Evolutionary conservation across 2,888 invertebrate genomes (phyloP).

Genomic region (Euplagia quadripunctaria): DNA sequence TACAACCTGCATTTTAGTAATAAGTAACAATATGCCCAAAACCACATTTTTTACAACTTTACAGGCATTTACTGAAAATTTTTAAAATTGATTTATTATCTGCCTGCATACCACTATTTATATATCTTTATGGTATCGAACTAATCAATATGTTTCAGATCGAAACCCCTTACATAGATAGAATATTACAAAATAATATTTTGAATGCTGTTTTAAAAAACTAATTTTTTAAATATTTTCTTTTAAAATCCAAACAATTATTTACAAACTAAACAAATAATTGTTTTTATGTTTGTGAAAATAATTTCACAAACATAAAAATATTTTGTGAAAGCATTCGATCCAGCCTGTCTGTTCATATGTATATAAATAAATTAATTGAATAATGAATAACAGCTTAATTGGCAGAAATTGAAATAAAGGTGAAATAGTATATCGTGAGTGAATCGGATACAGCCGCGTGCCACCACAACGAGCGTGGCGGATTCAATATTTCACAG

Average conservation of each 20-base stretch:
- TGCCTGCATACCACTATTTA: background rate
- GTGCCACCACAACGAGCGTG: slow-evolving; percentile 75
- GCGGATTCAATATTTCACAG: slow-evolving; percentile 82
- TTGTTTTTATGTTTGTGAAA: too few species aligned
- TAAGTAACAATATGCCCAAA: background rate
- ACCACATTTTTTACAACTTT: background rate
- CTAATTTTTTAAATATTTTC: background rate
- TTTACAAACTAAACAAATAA: background rate
- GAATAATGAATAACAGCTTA: slow-evolving; percentile 31
- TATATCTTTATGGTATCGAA: background rate
- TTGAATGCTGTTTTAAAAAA: background rate
- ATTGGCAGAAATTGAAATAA: slow-evolving; percentile 49
- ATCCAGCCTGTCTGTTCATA: background rate
- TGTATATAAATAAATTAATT: slow-evolving; percentile 11
- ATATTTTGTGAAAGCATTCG: background rate
- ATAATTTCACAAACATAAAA: background rate
- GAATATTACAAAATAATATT: background rate
- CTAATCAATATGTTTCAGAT: too few species aligned
- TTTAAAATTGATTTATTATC: background rate
- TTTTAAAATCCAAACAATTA: background rate
- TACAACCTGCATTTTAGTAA: background rate
- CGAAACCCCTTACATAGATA: background rate
- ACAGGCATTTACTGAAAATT: background rate
- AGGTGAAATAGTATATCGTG: slow-evolving; percentile 58
- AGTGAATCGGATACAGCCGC: slow-evolving; percentile 69